Evolutionary conservation across 2,797 vertebrate genomes (phyloP).

Genomic region (Spatula versicolor): DNA sequence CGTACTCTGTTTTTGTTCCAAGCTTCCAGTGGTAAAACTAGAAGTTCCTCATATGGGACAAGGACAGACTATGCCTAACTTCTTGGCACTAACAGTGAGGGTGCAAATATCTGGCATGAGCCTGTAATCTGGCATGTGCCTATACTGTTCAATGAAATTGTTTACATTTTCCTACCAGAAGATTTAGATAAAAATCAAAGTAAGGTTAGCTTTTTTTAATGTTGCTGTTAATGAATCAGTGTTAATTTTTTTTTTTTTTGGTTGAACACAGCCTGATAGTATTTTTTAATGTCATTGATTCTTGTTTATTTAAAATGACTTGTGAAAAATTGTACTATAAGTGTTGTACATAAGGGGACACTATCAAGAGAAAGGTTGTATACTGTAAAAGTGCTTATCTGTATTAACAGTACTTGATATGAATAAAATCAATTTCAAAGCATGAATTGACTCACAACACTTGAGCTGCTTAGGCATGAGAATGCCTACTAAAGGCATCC

Average conservation of each 20-base stretch:
- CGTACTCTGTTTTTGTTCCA: background rate
- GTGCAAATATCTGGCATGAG: slow-evolving; percentile 52
- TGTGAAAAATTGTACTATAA: slow-evolving; percentile 65
- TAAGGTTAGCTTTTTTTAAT: slow-evolving; percentile 45
- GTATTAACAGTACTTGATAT: slow-evolving; percentile 1
- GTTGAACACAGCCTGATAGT: slow-evolving; percentile 40
- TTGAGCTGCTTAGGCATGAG: slow-evolving; percentile 1
- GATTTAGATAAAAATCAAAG: slow-evolving; percentile 61
- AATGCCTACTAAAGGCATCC: background rate
- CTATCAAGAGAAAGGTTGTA: slow-evolving; percentile 48
- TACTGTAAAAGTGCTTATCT: background rate
- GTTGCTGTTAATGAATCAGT: slow-evolving; percentile 63
- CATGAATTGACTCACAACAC: background rate
- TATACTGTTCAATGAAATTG: slow-evolving; percentile 57
- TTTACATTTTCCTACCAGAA: slow-evolving; percentile 73
- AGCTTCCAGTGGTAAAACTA: background rate
- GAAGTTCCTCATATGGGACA: background rate
- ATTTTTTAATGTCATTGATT: slow-evolving; percentile 60
- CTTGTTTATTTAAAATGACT: slow-evolving; percentile 67
- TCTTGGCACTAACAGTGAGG: slow-evolving; percentile 2
- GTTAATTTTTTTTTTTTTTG: slow-evolving; percentile 39
- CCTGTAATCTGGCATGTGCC: slow-evolving; percentile 57
- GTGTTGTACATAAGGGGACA: slow-evolving; percentile 53
- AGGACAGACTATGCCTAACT: background rate
- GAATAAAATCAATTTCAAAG: background rate